Base-by-base conservation (phyloP, 2,888 invertebrate species). In the Osmoderma eremita region DNA sequence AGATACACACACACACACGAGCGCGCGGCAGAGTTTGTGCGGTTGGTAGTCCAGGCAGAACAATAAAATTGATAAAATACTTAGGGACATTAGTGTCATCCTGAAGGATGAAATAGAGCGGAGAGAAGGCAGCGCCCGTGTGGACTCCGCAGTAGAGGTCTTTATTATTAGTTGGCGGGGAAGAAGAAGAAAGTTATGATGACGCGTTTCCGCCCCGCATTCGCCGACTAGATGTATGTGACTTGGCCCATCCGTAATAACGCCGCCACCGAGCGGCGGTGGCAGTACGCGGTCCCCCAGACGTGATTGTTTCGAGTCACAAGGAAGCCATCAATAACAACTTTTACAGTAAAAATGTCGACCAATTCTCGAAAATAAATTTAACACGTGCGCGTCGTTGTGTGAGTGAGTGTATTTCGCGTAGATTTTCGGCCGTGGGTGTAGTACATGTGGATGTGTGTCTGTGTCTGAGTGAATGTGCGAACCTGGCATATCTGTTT, bases 11-110 rank as follows among this genome's bases (percentile, higher is more conserved):
- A 42, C 17, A n/a, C 3, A 41, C 12, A 3, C n/a, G 22, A 20
- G 56, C 41, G 39, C 22, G 20, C 41, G 42, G 41, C 41, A 42
- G 56, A 56, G 58, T 58, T 58, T 58, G 45, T 67, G 73, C 66
- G 69, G 69, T 75, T 79, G 79, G 79, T 79, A 77, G 79, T 78
- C 78, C 72, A 74, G 73, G 76, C 58, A 58, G 58, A 77, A 79
- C 79, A 81, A 80, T 81, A 81, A 80, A 80, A 80, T 77, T 80
- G 79, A 80, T 80, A 80, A 80, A 80, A 80, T 80, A 81, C 79
- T 80, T 76, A 73, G 75, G 76, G 74, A 78, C 81, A 80, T 80
- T 81, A 80, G 79, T 78, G 81, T 80, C 81, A 78, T 75, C 73
- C 74, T 74, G 72, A 71, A 74, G 78, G 76, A 79, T 79, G 79